phyloP scores from a whole-genome alignment of 2,797 vertebrate genomes.

The Danio albolineatus region DNA sequence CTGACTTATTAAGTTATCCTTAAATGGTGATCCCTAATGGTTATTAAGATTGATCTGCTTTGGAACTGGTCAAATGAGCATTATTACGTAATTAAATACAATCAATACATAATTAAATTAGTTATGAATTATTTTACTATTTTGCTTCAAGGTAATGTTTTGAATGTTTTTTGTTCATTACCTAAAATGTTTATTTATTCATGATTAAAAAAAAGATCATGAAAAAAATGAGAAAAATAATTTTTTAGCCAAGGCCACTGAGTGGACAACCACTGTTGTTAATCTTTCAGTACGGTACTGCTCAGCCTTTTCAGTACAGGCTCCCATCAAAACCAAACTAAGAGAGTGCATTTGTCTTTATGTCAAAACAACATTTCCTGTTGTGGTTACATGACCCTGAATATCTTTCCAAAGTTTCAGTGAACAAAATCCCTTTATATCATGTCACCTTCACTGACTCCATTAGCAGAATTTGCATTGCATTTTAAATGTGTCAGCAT shows the following conservation, averaged over 20 bases:
- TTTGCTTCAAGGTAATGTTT: not conserved
- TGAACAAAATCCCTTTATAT: constrained; percentile 8
- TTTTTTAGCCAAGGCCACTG: not conserved
- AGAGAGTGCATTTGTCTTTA: constrained; percentile 23
- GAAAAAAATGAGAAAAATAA: not conserved
- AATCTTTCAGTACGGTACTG: constrained; percentile 2
- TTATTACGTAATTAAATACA: too few species aligned
- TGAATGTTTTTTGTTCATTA: too few species aligned
- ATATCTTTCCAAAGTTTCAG: constrained; percentile 20
- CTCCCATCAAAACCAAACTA: constrained; percentile 3
- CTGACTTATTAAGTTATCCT: too few species aligned
- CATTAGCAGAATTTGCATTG: not conserved
- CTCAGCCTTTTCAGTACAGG: constrained; percentile 14
- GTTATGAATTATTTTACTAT: not conserved
- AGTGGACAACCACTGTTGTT: not conserved
- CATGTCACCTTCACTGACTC: constrained; percentile 20
- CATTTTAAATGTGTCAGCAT: not conserved
- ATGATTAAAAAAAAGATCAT: too few species aligned
- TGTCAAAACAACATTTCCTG: not conserved
- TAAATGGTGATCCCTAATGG: too few species aligned
- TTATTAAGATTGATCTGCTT: too few species aligned
- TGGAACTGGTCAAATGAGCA: too few species aligned
- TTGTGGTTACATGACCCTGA: constrained; percentile 16
- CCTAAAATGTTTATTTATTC: too few species aligned
- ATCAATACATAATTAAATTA: not conserved